These are phyloP conservation scores for Spodoptera litura DNA, from an alignment of 1,140 invertebrate species.

Conservation along the genomic window DNA sequence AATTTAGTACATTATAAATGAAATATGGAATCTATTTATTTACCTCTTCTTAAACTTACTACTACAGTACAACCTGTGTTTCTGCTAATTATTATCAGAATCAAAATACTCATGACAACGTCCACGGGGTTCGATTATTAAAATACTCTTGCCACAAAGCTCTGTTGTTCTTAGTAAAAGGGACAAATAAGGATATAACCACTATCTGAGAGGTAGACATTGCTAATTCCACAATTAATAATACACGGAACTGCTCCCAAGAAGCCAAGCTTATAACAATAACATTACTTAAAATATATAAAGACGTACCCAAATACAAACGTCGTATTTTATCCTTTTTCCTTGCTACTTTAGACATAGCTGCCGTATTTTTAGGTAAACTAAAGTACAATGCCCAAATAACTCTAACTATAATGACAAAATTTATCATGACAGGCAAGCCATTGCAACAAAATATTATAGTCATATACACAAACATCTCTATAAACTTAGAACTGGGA, in stretches of 20 bases:
- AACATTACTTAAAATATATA: slow-evolving; percentile 2
- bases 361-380: not conserved
- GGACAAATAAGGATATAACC: not conserved
- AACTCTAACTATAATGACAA: not conserved
- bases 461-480: not conserved
- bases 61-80: too few species aligned
- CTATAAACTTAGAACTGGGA: not conserved
- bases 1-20: too few species aligned
- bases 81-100: too few species aligned
- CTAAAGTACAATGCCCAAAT: not conserved
- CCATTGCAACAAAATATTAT: not conserved
- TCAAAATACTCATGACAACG: not conserved
- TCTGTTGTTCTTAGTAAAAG: not conserved
- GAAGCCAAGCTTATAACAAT: not conserved
- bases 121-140: not conserved
- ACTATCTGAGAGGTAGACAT: not conserved
- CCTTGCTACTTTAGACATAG: not conserved
- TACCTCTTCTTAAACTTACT: too few species aligned
- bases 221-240: not conserved
- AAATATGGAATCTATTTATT: too few species aligned
- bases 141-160: not conserved
- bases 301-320: not conserved
- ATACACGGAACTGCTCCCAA: not conserved
- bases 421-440: not conserved
- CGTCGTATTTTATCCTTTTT: not conserved